Evolutionary conservation across 2,797 vertebrate species (phyloP), one percentile per base, ranked within the genome.

Genomic region (Nannoperca australis): DNA sequence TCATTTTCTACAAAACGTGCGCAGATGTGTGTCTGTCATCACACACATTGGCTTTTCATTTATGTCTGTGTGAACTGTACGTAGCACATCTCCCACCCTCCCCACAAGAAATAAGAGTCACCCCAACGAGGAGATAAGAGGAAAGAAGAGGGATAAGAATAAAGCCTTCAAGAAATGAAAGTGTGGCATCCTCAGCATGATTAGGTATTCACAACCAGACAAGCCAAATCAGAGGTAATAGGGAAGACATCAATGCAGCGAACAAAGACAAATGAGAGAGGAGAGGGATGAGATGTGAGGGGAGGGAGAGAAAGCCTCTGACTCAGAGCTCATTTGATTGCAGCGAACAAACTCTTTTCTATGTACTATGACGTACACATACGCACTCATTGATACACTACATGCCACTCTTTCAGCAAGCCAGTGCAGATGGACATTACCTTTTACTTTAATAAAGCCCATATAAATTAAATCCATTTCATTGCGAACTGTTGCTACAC

Each of bases 171-270:
- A 53, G 68, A 60, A 85, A 77, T 64, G 15, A 83, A 84, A 87
- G 68, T 68, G 77, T 66, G 55, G 70, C 72, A 86, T 89, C 73
- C 85, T 86, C 71, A 84, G 68, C 66, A 70, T 90, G 86, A 91
- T 92, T 91, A 88, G 65, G 73, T 84, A 92, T 92, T 92, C 89
- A 93, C 75, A 73, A 67, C 63, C 84, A 91, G 80, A 90, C 84
- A 91, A 89, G 86, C 74, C 87, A 91, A 90, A 91, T 92, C 84
- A 90, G 86, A 83, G 73, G 77, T 74, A 88, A 85, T 73, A 64
- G 78, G 78, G 74, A 86, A 88, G 64, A 81, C 75, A 86, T 88
- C 73, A 78, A 79, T 82, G 72, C 73, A 64, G 42, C 3, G 2
- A 76, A 58, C 61, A 85, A 81, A 82, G 85, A 89, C 78, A 91